Percentiles rank a stretch among this genome's conserved stretches.
These are phyloP conservation scores for Perithous albicinctus DNA, from an alignment of 2,888 invertebrate species.

Conservation along the genomic window DNA sequence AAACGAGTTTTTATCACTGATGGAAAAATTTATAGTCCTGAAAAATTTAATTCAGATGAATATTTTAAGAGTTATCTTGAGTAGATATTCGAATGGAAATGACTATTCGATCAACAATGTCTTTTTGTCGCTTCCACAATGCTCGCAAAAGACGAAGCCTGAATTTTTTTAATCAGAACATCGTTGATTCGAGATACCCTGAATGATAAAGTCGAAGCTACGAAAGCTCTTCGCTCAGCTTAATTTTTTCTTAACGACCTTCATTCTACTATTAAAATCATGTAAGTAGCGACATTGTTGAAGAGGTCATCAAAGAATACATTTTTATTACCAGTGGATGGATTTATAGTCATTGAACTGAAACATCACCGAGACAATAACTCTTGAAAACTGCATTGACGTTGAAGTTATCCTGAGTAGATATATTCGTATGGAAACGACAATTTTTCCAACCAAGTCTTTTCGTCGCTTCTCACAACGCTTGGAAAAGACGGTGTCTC, in stretches of 20 bases:
- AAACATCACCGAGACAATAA: no score
- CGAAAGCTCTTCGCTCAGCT: conserved; percentile 7
- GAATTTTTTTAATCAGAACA: no score
- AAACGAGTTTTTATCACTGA: conserved; percentile 44
- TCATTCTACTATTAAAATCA: no score
- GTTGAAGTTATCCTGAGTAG: conserved; percentile 57
- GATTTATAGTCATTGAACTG: no score
- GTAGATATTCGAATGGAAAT: conserved; percentile 37
- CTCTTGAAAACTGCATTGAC: no score
- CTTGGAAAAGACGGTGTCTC: conserved; percentile 57
- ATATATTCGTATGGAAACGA: conserved; percentile 30
- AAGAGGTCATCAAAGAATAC: no score
- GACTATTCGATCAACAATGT: neutral
- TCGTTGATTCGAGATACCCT: conserved; percentile 12
- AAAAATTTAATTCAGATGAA: conserved; percentile 19
- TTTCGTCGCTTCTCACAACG: conserved; percentile 31
- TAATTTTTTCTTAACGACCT: no score
- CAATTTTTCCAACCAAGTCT: neutral
- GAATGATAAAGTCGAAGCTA: conserved; percentile 7
- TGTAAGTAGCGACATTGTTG: no score
- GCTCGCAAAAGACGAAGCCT: conserved; percentile 58
- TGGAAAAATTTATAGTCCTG: conserved; percentile 35
- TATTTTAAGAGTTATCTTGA: conserved; percentile 41
- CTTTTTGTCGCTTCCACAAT: conserved; percentile 23
- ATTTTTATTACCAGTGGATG: no score